Evolutionary conservation across 2,888 invertebrate genomes (phyloP), one percentile per base, ranked within the genome.

Genomic region (Lycophotia porphyrea): DNA sequence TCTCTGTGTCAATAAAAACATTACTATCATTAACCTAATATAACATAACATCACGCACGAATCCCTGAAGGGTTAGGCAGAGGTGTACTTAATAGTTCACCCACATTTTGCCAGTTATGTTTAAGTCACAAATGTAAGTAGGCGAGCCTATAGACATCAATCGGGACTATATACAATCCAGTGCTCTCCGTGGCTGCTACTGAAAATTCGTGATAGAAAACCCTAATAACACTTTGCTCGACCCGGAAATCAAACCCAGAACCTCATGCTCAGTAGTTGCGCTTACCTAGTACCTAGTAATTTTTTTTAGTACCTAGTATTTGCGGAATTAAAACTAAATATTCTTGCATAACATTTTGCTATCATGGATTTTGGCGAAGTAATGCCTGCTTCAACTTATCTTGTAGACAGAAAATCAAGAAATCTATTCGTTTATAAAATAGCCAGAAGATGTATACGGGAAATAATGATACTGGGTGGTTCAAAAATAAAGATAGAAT

Each of bases 1-100:
- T 94, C 78, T 95, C 95, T 95, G 87, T 75, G 18, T 0, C 44
- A 60, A 74, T 11, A 27, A 70, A 70, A 70, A 44, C 24, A 58
- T 39, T 24, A 15, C 31, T 65, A 69, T 27, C 34, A 75, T n/a
- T 21, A 27, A 5, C 24, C 8, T 15, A 3, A 24, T 15, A 66
- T 24, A 24, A 13, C 7, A 55, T 55, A 27, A 15, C 15, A n/a
- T 52, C 11, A 52, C 52, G 52, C 52, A 13, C n/a, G 52, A 13
- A 52, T n/a, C 5, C 13, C 0, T n/a, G 11, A 1, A 0, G 0
- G n/a, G 13, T n/a, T 5, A n/a, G 5, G 13, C n/a, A 52, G 52
- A 52, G n/a, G 11, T 52, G 13, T n/a, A 1, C 11, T 4, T n/a
- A 52, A n/a, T 49, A 49, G 24, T 49, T 11, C 49, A 11, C n/a